Conservation (phyloP, 2,797 vertebrate species). For the Dipus sagitta region DNA sequence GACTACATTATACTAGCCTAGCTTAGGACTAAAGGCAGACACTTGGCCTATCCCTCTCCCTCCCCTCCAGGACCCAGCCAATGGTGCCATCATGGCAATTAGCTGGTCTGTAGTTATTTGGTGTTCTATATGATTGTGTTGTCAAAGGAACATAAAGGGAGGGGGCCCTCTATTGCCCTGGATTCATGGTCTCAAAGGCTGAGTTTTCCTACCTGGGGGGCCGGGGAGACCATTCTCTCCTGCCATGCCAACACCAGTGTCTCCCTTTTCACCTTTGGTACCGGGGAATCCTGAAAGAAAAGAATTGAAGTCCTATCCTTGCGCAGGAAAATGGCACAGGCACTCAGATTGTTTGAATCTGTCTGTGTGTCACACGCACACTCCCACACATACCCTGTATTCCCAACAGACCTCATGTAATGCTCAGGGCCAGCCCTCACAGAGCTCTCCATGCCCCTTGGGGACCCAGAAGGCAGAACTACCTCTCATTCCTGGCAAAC, state of each 20-base stretch:
- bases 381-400: too few species aligned
- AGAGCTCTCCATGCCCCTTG: background rate
- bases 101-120: background rate
- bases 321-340: too few species aligned
- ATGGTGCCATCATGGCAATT: background rate
- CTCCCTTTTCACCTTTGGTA: constrained; percentile 93
- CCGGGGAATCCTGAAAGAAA: constrained; percentile 91
- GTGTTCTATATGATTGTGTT: background rate
- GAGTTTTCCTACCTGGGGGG: constrained; percentile 91
- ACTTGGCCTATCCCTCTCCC: background rate
- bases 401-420: background rate
- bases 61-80: background rate
- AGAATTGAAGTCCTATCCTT: background rate
- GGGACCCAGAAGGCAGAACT: constrained; percentile 43
- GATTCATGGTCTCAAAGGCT: background rate
- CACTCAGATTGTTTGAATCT: background rate
- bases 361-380: too few species aligned
- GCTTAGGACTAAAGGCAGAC: background rate
- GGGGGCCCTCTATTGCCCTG: background rate
- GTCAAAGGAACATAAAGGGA: background rate
- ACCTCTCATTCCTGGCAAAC: constrained; percentile 93
- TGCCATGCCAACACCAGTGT: constrained; percentile 94
- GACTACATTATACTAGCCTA: background rate
- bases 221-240: constrained; percentile 95
- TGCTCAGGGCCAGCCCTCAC: background rate